Conservation (phyloP, 1,140 invertebrate species). For the Melipona quadrifasciata region DNA sequence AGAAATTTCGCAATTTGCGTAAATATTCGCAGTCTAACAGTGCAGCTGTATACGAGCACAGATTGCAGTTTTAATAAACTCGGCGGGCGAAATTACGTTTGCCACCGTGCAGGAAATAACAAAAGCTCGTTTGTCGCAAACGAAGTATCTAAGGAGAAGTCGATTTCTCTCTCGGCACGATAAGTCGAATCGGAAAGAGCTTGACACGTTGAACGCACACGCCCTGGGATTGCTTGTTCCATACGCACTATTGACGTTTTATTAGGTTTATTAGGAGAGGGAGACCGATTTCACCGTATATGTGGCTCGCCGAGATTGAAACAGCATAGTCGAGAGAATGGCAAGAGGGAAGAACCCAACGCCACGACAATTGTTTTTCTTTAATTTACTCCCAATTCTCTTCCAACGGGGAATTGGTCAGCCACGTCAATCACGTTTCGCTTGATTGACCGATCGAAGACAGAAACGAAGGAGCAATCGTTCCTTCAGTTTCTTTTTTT, state of each 20-base stretch:
- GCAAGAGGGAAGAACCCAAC: neutral
- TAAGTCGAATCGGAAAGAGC: constrained; percentile 17
- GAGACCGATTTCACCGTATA: constrained; percentile 20
- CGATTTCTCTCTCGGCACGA: neutral
- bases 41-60: no score
- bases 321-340: neutral
- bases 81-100: neutral
- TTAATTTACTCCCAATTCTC: constrained; percentile 56
- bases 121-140: neutral
- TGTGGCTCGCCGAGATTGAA: constrained; percentile 29
- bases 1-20: neutral
- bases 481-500: neutral
- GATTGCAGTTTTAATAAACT: neutral
- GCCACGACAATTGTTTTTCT: constrained; percentile 64
- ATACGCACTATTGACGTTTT: constrained; percentile 43
- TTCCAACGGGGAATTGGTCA: constrained; percentile 40
- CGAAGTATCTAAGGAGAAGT: neutral
- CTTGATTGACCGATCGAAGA: constrained; percentile 34
- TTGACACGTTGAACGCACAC: constrained; percentile 6
- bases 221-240: neutral
- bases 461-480: constrained; percentile 4
- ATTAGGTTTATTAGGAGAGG: constrained; percentile 22
- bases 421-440: constrained; percentile 56
- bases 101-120: neutral
- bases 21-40: neutral